Evolutionary conservation across 2,797 vertebrate genomes (phyloP).

Genomic region (Parambassis ranga): DNA sequence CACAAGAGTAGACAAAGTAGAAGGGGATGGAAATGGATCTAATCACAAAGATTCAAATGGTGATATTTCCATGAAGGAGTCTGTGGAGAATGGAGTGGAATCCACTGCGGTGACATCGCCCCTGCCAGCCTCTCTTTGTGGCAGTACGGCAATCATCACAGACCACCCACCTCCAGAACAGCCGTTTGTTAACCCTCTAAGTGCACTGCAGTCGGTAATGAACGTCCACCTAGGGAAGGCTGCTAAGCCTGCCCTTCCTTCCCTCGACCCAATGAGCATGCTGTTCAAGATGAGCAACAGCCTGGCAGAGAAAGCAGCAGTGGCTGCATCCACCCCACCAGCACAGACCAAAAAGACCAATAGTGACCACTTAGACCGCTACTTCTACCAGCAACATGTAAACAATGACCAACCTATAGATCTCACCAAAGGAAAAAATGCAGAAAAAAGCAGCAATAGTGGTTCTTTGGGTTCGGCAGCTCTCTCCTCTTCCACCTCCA

Average conservation of each 20-base stretch:
- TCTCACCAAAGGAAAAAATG: slow-evolving; percentile 96
- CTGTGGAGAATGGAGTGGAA: slow-evolving; percentile 89
- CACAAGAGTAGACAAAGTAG: slow-evolving; percentile 51
- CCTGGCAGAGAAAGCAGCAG: slow-evolving; percentile 95
- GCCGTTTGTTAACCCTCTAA: slow-evolving; percentile 97
- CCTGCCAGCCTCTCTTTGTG: slow-evolving; percentile 79
- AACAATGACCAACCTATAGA: slow-evolving; percentile 95
- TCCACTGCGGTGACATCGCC: slow-evolving; percentile 79
- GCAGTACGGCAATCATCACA: slow-evolving; percentile 96
- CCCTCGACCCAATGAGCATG: slow-evolving; percentile 99
- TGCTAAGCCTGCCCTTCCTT: slow-evolving; percentile 93
- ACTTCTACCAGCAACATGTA: slow-evolving; percentile 89
- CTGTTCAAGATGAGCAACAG: slow-evolving; percentile 99
- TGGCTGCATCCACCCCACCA: slow-evolving; percentile 89
- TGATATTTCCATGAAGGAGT: slow-evolving; percentile 82
- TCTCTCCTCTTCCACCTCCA: slow-evolving; percentile 90
- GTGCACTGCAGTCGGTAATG: slow-evolving; percentile 98
- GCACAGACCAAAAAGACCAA: slow-evolving; percentile 90
- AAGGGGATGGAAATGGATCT: slow-evolving; percentile 61
- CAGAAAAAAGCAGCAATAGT: slow-evolving; percentile 88
- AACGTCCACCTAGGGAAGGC: slow-evolving; percentile 98
- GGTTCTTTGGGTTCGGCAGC: slow-evolving; percentile 90
- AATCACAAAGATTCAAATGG: slow-evolving; percentile 84
- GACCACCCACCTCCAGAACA: slow-evolving; percentile 96
- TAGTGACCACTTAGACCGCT: slow-evolving; percentile 92